These are phyloP conservation scores for Wiebesia pumilae DNA, from an alignment of 1,140 invertebrate genomes.

Conservation along the genomic window DNA sequence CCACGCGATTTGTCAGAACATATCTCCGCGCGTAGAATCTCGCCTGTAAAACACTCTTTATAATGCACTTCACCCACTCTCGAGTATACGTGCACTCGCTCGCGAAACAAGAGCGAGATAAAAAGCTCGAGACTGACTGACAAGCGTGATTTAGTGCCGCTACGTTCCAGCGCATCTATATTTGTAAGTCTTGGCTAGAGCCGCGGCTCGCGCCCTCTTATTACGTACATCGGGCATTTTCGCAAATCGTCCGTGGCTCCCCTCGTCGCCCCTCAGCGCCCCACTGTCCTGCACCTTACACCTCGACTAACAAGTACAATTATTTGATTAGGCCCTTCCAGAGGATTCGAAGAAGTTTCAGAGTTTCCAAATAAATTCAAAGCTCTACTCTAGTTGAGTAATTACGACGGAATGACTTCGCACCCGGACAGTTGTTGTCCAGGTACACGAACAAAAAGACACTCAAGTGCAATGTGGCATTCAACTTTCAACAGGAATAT, in stretches of 20 bases:
- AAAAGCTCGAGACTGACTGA: constrained; percentile 58
- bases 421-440: too few relatives aligned
- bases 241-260: constrained; percentile 18
- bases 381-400: too few relatives aligned
- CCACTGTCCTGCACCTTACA: too few relatives aligned
- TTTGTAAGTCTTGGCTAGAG: constrained; percentile 61
- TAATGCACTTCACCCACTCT: constrained; percentile 55
- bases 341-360: too few relatives aligned
- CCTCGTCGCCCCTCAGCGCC: too few relatives aligned
- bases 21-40: constrained; percentile 16
- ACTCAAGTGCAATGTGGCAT: too few relatives aligned
- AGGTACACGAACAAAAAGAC: too few relatives aligned
- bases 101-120: constrained; percentile 55
- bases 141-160: constrained; percentile 70
- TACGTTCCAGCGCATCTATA: constrained; percentile 58
- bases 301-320: too few relatives aligned
- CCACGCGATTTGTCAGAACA: constrained; percentile 44
- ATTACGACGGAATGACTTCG: too few relatives aligned
- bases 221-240: constrained; percentile 49
- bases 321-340: too few relatives aligned
- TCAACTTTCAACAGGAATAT: too few relatives aligned
- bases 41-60: constrained; percentile 41
- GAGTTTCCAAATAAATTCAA: too few relatives aligned
- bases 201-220: constrained; percentile 49
- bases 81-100: not conserved